Evolutionary conservation across 2,888 invertebrate genomes (phyloP).

Genomic region (Cephonodes hylas): DNA sequence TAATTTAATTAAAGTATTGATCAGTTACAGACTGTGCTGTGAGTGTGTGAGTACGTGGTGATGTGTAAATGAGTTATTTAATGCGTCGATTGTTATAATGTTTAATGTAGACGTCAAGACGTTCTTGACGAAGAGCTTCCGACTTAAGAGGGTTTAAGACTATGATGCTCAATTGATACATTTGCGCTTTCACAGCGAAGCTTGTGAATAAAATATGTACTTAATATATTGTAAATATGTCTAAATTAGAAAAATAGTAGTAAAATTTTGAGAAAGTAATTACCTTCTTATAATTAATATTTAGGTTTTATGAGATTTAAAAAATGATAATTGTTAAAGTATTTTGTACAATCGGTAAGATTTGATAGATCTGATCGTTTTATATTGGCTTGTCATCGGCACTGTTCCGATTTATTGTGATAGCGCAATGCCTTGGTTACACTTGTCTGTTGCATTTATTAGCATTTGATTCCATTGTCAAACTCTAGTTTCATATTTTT

Average conservation of each 20-base stretch:
- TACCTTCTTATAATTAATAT: slow-evolving; percentile 67
- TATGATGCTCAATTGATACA: slow-evolving; percentile 75
- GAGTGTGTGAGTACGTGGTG: slow-evolving; percentile 65
- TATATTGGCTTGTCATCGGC: slow-evolving; percentile 71
- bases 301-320: slow-evolving; percentile 77
- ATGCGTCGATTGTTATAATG: slow-evolving; percentile 65
- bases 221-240: slow-evolving; percentile 68
- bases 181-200: slow-evolving; percentile 75
- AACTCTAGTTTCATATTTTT: slow-evolving; percentile 66
- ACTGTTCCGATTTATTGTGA: slow-evolving; percentile 59
- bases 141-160: slow-evolving; percentile 50
- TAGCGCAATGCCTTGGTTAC: slow-evolving; percentile 72
- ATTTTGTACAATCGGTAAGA: slow-evolving; percentile 69
- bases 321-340: slow-evolving; percentile 57
- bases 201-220: slow-evolving; percentile 62
- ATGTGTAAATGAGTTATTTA: slow-evolving; percentile 77
- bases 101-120: slow-evolving; percentile 45
- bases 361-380: slow-evolving; percentile 62
- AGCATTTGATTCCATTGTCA: slow-evolving; percentile 74
- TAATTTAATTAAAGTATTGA: slow-evolving; percentile 73
- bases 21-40: slow-evolving; percentile 73
- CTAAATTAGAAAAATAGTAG: slow-evolving; percentile 74
- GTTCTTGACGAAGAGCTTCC: slow-evolving; percentile 57
- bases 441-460: slow-evolving; percentile 77
- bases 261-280: slow-evolving; percentile 63